phyloP scores from a whole-genome alignment of 2,797 vertebrate species.

The Sandelia bainsii region DNA sequence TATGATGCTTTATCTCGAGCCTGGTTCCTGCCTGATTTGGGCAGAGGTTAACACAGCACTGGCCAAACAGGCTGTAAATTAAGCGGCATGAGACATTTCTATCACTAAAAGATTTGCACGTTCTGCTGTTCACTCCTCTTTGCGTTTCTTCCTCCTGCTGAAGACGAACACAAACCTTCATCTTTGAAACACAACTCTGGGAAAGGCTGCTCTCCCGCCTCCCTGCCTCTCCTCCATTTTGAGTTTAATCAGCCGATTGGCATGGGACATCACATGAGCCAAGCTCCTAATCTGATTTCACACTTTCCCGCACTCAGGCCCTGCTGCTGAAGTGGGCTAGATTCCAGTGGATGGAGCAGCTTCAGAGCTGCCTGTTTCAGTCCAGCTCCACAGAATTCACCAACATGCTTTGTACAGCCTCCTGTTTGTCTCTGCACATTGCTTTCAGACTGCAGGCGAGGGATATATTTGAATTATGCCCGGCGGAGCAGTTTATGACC shows the following conservation, averaged over 20 bases:
- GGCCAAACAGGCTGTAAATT: background rate
- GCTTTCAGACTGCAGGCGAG: conserved; percentile 50
- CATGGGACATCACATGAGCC: conserved; percentile 83
- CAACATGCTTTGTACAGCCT: background rate
- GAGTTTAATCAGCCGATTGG: conserved; percentile 82
- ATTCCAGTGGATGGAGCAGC: conserved; percentile 68
- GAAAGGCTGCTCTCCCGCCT: conserved; percentile 31
- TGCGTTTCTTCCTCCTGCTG: conserved; percentile 6
- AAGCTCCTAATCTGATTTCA: conserved; percentile 84
- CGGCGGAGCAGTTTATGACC: conserved; percentile 51
- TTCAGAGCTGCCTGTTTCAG: conserved; percentile 44
- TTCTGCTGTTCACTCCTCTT: background rate
- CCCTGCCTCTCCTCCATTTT: conserved; percentile 69
- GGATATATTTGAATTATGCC: conserved; percentile 66
- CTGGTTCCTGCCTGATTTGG: background rate
- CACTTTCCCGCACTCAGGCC: conserved; percentile 78
- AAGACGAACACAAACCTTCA: conserved; percentile 22
- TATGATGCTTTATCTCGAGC: background rate
- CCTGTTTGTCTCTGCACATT: conserved; percentile 30
- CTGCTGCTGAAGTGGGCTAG: conserved; percentile 67
- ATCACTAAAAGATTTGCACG: background rate
- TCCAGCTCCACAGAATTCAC: conserved; percentile 6
- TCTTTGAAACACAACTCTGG: conserved; percentile 43
- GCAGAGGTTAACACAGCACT: background rate
- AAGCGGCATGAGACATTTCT: background rate